Evolutionary conservation across 2,888 invertebrate species (phyloP).

Genomic region (Geotrupes spiniger): DNA sequence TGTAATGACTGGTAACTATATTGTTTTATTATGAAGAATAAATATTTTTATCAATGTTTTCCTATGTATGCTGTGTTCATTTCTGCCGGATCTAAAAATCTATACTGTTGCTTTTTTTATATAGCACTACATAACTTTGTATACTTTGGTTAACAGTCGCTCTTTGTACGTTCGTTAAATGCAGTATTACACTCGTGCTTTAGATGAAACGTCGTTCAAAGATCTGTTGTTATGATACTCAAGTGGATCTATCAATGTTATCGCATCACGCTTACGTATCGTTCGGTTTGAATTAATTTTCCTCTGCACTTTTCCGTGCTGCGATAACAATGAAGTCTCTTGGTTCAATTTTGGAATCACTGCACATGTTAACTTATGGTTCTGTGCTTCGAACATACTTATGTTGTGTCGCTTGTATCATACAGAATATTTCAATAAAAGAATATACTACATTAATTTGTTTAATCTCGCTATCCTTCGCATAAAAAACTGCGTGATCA

Average conservation of each 20-base stretch:
- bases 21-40: too few species aligned
- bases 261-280: conserved; percentile 11
- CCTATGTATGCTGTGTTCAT: conserved; percentile 16
- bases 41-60: neutral
- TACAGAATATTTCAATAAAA: conserved; percentile 49
- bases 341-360: conserved; percentile 31
- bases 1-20: too few species aligned
- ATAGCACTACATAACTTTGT: conserved; percentile 30
- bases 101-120: conserved; percentile 34
- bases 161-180: conserved; percentile 20
- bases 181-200: conserved; percentile 24
- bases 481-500: too few species aligned
- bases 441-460: conserved; percentile 15
- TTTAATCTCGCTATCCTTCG: neutral
- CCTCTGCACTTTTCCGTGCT: conserved; percentile 20
- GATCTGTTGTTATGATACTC: conserved; percentile 12
- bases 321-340: conserved; percentile 32
- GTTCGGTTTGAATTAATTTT: neutral
- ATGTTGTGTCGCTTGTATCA: conserved; percentile 51
- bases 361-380: conserved; percentile 42
- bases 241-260: conserved; percentile 18
- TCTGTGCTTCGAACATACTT: conserved; percentile 47
- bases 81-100: conserved; percentile 33
- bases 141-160: conserved; percentile 22
- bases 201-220: conserved; percentile 8